Conservation (phyloP, 2,888 invertebrate genomes). For the Tipula unca region DNA sequence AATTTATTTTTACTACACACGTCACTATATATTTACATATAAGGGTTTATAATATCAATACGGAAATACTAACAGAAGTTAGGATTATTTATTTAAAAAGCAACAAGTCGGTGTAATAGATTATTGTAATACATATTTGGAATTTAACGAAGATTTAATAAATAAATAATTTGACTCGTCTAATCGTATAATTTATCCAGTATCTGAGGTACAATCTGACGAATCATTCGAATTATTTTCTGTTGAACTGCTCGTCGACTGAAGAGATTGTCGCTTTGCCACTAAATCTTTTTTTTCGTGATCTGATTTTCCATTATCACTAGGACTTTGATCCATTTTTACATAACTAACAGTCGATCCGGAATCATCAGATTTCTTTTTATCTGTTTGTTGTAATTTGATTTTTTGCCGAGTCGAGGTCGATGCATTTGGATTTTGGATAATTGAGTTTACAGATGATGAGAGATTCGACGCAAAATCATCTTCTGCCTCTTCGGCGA, state of each 20-base stretch:
- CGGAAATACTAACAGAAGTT: too few relatives aligned
- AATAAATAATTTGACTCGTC: background rate
- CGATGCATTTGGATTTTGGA: background rate
- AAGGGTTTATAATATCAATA: too few relatives aligned
- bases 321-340: constrained; percentile 40
- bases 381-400: constrained; percentile 23
- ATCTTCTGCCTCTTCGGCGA: constrained; percentile 45
- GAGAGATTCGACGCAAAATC: constrained; percentile 40
- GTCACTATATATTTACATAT: too few relatives aligned
- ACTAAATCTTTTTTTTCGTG: constrained; percentile 24
- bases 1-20: too few relatives aligned
- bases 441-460: constrained; percentile 36
- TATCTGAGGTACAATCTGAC: constrained; percentile 56
- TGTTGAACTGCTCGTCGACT: constrained; percentile 42
- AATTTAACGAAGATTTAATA: too few relatives aligned
- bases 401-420: constrained; percentile 18
- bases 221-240: constrained; percentile 56
- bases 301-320: constrained; percentile 37
- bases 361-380: constrained; percentile 26
- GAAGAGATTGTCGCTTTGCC: constrained; percentile 40
- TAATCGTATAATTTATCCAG: constrained; percentile 35
- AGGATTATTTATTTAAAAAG: too few relatives aligned
- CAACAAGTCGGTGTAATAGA: too few relatives aligned
- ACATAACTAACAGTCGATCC: constrained; percentile 40
- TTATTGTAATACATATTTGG: too few relatives aligned